phyloP scores from a whole-genome alignment of 2,113 vertebrate species.

The Onychorhynchus coronatus region DNA sequence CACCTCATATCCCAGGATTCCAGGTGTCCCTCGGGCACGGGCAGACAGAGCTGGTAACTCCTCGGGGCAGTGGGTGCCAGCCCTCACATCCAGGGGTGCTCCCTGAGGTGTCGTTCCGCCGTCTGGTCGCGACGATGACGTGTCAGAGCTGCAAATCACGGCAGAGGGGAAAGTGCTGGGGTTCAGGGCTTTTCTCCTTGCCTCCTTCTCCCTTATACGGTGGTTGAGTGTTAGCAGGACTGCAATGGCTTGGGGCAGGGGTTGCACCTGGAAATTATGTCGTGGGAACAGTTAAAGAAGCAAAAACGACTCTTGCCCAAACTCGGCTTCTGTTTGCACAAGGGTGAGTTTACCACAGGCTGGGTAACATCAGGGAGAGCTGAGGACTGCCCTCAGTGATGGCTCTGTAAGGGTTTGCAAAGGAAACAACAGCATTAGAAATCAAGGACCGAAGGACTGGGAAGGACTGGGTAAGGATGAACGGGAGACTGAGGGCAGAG shows the following conservation, averaged over 20 bases:
- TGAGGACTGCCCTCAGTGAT: not conserved
- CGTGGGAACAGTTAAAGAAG: not conserved
- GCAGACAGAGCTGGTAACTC: not conserved
- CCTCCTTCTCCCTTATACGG: not conserved
- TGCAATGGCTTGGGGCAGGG: not conserved
- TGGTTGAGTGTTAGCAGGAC: not conserved
- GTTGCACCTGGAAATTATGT: not conserved
- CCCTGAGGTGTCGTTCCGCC: not conserved
- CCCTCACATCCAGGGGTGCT: not conserved
- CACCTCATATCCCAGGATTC: not conserved
- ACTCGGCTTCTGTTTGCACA: not conserved
- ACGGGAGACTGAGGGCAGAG: not conserved
- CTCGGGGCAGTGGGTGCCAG: not conserved
- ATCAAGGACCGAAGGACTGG: not conserved
- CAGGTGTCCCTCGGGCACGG: not conserved
- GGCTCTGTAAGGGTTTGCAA: not conserved
- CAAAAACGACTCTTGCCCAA: not conserved
- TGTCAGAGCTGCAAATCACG: conserved; percentile 3
- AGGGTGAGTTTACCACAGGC: not conserved
- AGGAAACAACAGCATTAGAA: not conserved
- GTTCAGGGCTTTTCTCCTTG: not conserved
- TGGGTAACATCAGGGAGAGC: not conserved
- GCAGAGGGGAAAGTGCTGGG: not conserved
- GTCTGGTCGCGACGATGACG: not conserved
- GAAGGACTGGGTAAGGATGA: not conserved